Base-by-base conservation (phyloP, 2,113 vertebrate species). In the Puffinus mauretanicus region DNA sequence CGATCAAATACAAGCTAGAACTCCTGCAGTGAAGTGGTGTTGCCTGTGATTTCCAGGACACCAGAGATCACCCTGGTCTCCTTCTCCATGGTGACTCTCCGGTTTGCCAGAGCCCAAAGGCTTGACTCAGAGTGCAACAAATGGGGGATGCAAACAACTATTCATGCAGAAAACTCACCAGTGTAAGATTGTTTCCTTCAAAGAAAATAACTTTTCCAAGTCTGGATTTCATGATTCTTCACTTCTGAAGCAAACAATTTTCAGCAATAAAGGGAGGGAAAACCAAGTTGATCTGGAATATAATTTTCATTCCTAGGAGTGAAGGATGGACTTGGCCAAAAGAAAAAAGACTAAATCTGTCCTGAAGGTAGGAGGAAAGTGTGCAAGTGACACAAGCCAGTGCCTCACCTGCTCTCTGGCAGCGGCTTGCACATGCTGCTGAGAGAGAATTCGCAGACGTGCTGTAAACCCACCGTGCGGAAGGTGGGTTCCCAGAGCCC, bases 361-460 rank as follows among this genome's bases (percentile, higher is more conserved):
- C 32, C 86, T 90, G 67, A 80, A 91, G 29, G 64, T 38, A 47
- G 66, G 62, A 94, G 60, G 47, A 40, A 85, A 93, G 73, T 16
- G 73, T 72, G 86, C 66, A 76, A 94, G 38, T n/a, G 62, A 95
- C 84, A 93, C 44, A 89, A 86, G 54, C 72, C 94, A 94, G 91
- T 21, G 52, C 72, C 77, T 82, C 44, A 47, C 83, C 72, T 87
- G 81, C 73, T 90, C 69, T 55, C 21, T 6, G 9, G 76, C 82
- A 70, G 57, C 1, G 46, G 32, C 0, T 12, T 46, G 70, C 52
- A 61, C 42, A 25, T 47, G 52, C 71, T 93, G 90, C 38, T 0
- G 72, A 89, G 54, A 71, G 79, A 93, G 69, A 44, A 90, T 64
- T 29, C 49, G 12, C 95, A 88, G 92, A 26, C 3, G 3, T 1